Evolutionary conservation across 2,797 vertebrate genomes (phyloP).

Genomic region (Sebastes miniatus): DNA sequence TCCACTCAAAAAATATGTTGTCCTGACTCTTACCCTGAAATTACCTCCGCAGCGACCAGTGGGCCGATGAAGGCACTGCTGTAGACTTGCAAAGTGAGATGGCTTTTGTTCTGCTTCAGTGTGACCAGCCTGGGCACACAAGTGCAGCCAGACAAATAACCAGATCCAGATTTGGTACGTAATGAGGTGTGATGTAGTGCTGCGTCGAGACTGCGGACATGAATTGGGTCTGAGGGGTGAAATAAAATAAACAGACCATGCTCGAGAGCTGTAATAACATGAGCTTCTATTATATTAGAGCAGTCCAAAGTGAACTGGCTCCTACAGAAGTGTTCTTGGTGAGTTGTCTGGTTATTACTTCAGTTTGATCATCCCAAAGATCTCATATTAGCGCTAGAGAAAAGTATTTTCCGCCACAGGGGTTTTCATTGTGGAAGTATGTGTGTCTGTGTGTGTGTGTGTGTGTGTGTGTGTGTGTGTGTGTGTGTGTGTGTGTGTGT

Average conservation of each 20-base stretch:
- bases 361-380: slow-evolving; percentile 22
- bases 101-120: slow-evolving; percentile 26
- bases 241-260: slow-evolving; percentile 57
- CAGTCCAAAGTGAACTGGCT: slow-evolving; percentile 2
- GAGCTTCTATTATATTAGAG: slow-evolving; percentile 30
- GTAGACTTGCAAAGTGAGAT: slow-evolving; percentile 16
- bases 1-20: slow-evolving; percentile 2
- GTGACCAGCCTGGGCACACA: slow-evolving; percentile 18
- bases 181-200: slow-evolving; percentile 64
- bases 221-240: slow-evolving; percentile 42
- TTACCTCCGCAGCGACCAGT: slow-evolving; percentile 20
- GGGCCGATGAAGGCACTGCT: slow-evolving; percentile 1
- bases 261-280: slow-evolving; percentile 33
- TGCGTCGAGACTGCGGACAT: slow-evolving; percentile 17
- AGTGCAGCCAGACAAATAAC: slow-evolving; percentile 38
- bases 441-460: too few relatives aligned
- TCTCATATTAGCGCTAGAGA: slow-evolving; percentile 32
- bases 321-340: not conserved
- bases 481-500: too few relatives aligned
- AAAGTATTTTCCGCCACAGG: slow-evolving; percentile 12
- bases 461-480: too few relatives aligned
- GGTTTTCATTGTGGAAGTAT: not conserved
- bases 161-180: slow-evolving; percentile 51
- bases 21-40: slow-evolving; percentile 40
- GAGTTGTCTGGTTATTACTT: slow-evolving; percentile 36